A percentile compares a stretch with the other conserved stretches of the same genome.
These are phyloP conservation scores for Sceloporus undulatus DNA, from an alignment of 2,113 vertebrate species.

Conservation along the genomic window DNA sequence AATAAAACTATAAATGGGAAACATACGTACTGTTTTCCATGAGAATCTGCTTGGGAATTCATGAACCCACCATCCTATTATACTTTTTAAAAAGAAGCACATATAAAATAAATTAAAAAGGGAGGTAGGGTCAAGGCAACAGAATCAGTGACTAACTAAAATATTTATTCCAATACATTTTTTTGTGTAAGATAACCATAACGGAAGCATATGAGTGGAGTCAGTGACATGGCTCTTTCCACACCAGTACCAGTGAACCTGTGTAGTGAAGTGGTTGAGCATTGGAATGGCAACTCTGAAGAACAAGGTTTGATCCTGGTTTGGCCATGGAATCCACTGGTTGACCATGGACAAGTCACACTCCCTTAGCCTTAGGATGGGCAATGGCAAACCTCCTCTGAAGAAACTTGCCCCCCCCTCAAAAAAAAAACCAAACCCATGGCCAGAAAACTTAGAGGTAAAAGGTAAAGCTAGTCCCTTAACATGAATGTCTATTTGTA, in stretches of 20 bases:
- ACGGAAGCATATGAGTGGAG: neutral
- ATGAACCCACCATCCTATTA: conserved; percentile 95
- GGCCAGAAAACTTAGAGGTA: too few species aligned
- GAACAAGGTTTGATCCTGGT: too few species aligned
- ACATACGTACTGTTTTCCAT: conserved; percentile 91
- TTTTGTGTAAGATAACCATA: neutral
- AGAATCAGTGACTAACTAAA: neutral
- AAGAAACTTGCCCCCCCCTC: too few species aligned
- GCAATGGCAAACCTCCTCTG: too few species aligned
- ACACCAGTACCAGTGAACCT: neutral
- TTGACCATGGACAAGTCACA: too few species aligned
- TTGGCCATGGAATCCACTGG: too few species aligned
- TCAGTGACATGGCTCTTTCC: neutral
- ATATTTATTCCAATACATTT: neutral
- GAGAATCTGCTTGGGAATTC: conserved; percentile 85
- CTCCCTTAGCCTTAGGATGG: too few species aligned
- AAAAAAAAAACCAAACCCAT: too few species aligned
- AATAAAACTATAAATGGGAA: conserved; percentile 23
- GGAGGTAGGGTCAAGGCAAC: neutral
- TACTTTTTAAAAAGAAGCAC: conserved; percentile 66
- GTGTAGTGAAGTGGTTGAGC: too few species aligned
- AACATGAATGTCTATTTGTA: too few species aligned
- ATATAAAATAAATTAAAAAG: conserved; percentile 43
- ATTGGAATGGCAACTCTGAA: too few species aligned
- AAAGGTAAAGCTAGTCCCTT: too few species aligned